phyloP scores from a whole-genome alignment of 35 echinoderm and acorn worm species.

The Strongylocentrotus purpuratus region DNA sequence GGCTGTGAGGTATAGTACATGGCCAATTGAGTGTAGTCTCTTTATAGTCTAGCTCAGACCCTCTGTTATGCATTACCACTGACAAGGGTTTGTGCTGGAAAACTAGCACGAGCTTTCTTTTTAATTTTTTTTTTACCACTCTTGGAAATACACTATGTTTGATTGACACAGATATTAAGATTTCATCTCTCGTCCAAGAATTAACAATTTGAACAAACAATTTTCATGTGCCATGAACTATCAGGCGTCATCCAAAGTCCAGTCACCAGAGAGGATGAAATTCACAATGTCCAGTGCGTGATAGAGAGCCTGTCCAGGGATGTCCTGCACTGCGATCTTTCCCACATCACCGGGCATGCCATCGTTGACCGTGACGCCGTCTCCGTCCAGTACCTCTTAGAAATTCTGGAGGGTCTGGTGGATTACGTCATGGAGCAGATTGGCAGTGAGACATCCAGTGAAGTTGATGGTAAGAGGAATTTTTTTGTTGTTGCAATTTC shows the following conservation, averaged over 20 bases:
- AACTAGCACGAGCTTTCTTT: no score
- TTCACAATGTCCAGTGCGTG: constrained; percentile 77
- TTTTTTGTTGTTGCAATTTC: no score
- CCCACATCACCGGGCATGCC: constrained; percentile 82
- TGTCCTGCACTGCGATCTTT: constrained; percentile 82
- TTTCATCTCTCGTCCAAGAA: neutral
- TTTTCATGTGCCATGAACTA: no score
- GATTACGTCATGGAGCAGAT: constrained; percentile 93
- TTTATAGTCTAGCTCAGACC: no score
- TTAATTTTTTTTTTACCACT: no score
- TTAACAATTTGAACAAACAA: no score
- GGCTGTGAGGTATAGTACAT: no score
- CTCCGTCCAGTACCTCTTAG: constrained; percentile 78
- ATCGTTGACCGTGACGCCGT: constrained; percentile 69
- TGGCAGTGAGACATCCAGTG: constrained; percentile 62
- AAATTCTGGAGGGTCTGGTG: constrained; percentile 78
- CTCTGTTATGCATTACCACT: no score
- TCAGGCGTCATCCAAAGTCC: constrained; percentile 58
- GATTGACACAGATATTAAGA: neutral
- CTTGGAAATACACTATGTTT: no score
- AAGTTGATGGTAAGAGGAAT: constrained; percentile 60
- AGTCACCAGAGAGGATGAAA: constrained; percentile 81
- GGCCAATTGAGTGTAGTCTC: no score
- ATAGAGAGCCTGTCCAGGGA: constrained; percentile 75
- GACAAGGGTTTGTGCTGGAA: no score